phyloP scores from a whole-genome alignment of 2,797 vertebrate species.

The Gephyroberyx darwinii region DNA sequence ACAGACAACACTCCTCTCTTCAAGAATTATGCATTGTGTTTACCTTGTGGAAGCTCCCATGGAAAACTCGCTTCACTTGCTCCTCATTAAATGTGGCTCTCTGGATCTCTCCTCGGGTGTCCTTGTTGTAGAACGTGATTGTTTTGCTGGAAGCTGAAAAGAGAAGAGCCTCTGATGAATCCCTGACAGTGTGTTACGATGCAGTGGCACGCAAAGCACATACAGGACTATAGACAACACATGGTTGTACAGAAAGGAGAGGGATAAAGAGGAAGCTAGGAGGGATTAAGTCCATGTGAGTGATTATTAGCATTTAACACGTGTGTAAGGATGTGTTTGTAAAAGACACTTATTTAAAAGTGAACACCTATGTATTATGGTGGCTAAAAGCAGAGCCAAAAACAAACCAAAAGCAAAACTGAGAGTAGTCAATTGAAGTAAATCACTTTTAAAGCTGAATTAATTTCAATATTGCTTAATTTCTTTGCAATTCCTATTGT shows the following conservation, averaged over 20 bases:
- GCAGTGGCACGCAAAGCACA: conserved; percentile 64
- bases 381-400: conserved; percentile 3
- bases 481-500: background rate
- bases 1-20: conserved; percentile 1
- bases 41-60: conserved; percentile 99
- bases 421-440: background rate
- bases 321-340: conserved; percentile 25
- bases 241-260: conserved; percentile 39
- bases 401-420: conserved; percentile 1
- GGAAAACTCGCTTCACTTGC: conserved; percentile 93
- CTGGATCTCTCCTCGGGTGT: conserved; percentile 93
- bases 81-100: conserved; percentile 91
- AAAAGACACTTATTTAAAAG: conserved; percentile 35
- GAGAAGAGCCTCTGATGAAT: conserved; percentile 68
- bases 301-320: conserved; percentile 52
- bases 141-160: conserved; percentile 92
- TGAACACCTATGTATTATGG: background rate
- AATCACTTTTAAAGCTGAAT: background rate
- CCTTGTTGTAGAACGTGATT: conserved; percentile 97
- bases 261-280: conserved; percentile 28
- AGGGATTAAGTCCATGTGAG: conserved; percentile 44
- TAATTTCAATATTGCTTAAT: background rate
- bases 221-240: conserved; percentile 57
- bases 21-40: conserved; percentile 51
- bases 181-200: conserved; percentile 53